Percentiles rank a stretch among this genome's conserved stretches.
phyloP scores from a whole-genome alignment of 2,797 vertebrate species.

The Gallinago nigripennis region DNA sequence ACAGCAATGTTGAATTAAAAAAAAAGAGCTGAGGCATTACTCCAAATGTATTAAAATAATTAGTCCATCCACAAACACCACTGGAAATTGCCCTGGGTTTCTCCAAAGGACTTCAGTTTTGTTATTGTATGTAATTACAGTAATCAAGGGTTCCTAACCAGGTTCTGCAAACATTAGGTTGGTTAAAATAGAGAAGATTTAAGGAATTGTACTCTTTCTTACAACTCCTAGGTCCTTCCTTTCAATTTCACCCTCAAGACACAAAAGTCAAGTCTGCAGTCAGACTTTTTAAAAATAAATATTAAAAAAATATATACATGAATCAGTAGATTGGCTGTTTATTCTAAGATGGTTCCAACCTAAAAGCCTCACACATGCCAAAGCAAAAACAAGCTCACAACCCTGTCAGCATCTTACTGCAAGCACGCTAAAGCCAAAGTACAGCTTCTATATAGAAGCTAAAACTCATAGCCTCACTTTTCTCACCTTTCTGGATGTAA shows the following conservation, averaged over 20 bases:
- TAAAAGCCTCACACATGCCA: background rate
- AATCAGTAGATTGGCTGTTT: background rate
- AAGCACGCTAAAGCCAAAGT: background rate
- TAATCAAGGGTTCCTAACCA: background rate
- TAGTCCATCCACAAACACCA: conserved; percentile 38
- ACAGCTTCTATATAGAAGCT: background rate
- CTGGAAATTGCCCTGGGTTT: conserved; percentile 19
- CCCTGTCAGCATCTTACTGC: background rate
- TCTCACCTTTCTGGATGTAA: no score
- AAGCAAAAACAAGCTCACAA: background rate
- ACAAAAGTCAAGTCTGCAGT: background rate
- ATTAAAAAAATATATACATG: background rate
- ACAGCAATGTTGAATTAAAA: background rate
- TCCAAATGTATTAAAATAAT: conserved; percentile 47
- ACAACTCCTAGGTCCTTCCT: background rate
- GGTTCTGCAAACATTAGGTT: background rate
- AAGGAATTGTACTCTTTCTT: background rate
- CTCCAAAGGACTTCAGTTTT: background rate
- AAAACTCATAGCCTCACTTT: background rate
- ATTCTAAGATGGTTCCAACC: background rate
- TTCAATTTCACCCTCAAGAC: background rate
- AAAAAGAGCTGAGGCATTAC: background rate
- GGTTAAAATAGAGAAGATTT: background rate
- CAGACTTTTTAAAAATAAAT: background rate
- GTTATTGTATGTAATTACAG: background rate